phyloP scores from a whole-genome alignment of 2,113 vertebrate genomes.

The Salminus brasiliensis region DNA sequence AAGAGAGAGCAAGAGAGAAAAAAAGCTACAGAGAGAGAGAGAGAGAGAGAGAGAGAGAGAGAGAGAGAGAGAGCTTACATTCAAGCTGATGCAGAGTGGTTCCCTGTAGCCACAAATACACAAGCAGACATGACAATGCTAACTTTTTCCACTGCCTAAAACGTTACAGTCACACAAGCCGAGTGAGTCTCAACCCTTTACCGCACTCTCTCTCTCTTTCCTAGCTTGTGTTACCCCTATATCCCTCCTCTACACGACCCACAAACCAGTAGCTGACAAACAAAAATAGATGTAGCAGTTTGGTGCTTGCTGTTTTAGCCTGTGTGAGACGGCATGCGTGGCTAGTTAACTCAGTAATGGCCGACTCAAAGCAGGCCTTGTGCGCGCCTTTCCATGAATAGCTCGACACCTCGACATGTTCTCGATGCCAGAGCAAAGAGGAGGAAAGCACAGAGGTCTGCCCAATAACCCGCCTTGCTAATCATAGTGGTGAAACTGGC shows the following conservation, averaged over 20 bases:
- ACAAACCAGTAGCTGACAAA: background rate
- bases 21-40: constrained; percentile 24
- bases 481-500: too few relatives aligned
- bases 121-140: constrained; percentile 13
- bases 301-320: background rate
- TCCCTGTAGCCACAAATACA: background rate
- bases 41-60: constrained; percentile 41
- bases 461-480: too few relatives aligned
- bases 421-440: background rate
- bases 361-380: constrained; percentile 1
- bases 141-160: constrained; percentile 8
- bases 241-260: background rate
- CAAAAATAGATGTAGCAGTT: background rate
- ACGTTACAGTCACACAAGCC: background rate
- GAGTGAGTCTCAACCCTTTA: background rate
- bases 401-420: background rate
- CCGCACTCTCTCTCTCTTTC: background rate
- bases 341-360: constrained; percentile 16
- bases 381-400: background rate
- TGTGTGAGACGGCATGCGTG: background rate
- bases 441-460: background rate
- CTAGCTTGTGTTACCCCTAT: background rate
- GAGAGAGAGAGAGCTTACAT: constrained; percentile 13
- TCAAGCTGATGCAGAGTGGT: background rate
- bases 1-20: constrained; percentile 40